Percentiles rank a stretch among this genome's conserved stretches.
phyloP scores from a whole-genome alignment of 92 coral and sea anemone genomes.

The Porites rus region DNA sequence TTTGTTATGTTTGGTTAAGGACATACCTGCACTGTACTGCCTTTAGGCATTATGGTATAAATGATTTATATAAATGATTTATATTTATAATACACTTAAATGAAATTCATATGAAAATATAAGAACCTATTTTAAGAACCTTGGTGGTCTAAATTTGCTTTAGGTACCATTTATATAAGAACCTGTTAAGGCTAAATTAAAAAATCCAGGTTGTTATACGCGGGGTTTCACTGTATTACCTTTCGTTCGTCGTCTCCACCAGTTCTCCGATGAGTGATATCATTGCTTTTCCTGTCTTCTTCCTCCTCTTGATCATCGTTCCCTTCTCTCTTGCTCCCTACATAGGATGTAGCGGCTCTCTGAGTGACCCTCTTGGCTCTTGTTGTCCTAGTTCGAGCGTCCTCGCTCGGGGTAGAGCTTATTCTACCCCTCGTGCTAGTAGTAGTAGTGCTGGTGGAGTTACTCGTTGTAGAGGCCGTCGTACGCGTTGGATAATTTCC shows the following conservation, averaged over 20 bases:
- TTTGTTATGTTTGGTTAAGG: too few species aligned
- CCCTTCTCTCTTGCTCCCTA: conserved; percentile 61
- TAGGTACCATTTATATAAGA: too few species aligned
- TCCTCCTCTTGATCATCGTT: conserved; percentile 56
- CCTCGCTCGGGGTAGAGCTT: conserved; percentile 70
- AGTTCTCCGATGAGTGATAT: conserved; percentile 16
- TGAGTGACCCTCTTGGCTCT: conserved; percentile 64
- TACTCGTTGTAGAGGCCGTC: conserved; percentile 80
- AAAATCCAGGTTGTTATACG: too few species aligned
- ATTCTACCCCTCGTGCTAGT: conserved; percentile 59
- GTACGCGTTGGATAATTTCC: conserved; percentile 74
- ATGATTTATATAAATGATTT: too few species aligned
- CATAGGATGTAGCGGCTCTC: conserved; percentile 79
- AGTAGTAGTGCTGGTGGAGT: conserved; percentile 64
- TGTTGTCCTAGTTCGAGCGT: conserved; percentile 61
- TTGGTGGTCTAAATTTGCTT: too few species aligned
- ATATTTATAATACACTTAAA: too few species aligned
- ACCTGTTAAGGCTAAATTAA: too few species aligned
- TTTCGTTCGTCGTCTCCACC: conserved; percentile 33
- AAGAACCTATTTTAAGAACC: too few species aligned
- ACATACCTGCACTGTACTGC: too few species aligned
- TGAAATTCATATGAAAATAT: too few species aligned
- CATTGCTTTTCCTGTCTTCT: conserved; percentile 24
- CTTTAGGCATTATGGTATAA: too few species aligned
- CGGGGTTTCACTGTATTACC: conserved; percentile 7